Evolutionary conservation across 2,113 vertebrate species (phyloP), one percentile per base, ranked within the genome.

Genomic region (Fukomys damarensis): DNA sequence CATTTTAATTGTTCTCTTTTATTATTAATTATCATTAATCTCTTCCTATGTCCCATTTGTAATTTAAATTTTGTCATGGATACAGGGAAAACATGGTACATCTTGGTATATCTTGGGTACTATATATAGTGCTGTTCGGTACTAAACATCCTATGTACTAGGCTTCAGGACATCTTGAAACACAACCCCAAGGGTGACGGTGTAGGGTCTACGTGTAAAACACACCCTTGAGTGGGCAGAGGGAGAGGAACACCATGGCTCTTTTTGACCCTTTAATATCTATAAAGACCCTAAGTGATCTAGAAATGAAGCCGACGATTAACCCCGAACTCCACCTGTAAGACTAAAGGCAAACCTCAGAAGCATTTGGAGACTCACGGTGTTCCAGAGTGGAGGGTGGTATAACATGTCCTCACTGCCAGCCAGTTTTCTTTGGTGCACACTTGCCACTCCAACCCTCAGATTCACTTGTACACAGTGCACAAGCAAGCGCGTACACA

Each of bases 321-420:
- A 74, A 43, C 52, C 54, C 12, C 17, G 35, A 68, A 54, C 26
- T 84, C 43, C 24, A 22, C 66, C 41, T 9, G 26, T 32, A 82
- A 83, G 66, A 61, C 8, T 54, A 65, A 74, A 22, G 28, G 46
- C 72, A 72, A 41, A 83, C 9, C 0, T 38, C 11, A 4, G 72
- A 61, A 3, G 1, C 8, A 0, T 35, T 35, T 49, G 76, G 66
- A 28, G 7, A 58, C 54, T 49, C 5, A 0, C 5, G 20, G 13
- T 19, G 11, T 38, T n/a, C 59, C 5, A 19, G 56, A 54, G 11
- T 7, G 12, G 61, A n/a, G 58, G 65, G 63, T 12, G 43, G 61
- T 30, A 0, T 35, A 54, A 46, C 49, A 59, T n/a, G n/a, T n/a
- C 86, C 61, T 93, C 80, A 41, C 65, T 49, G 43, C 70, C 38